Evolutionary conservation across 2,888 invertebrate species (phyloP).

Genomic region (Bombylius major): DNA sequence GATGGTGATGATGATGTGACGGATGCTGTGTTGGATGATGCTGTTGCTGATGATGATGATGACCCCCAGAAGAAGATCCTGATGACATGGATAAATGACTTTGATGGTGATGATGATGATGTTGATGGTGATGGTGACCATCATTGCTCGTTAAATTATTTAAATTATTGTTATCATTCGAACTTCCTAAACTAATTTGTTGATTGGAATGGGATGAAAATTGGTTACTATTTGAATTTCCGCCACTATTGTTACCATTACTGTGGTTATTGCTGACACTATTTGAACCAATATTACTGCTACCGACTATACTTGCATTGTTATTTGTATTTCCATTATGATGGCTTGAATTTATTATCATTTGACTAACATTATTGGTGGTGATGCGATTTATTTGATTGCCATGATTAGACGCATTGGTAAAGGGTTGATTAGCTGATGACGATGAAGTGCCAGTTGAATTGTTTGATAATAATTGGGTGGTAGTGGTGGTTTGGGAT

Average conservation of each 20-base stretch:
- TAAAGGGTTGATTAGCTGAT: conserved; percentile 13
- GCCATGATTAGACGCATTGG: conserved; percentile 24
- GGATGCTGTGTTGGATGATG: conserved; percentile 4
- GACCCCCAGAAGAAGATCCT: conserved; percentile 2
- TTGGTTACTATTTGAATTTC: conserved; percentile 7
- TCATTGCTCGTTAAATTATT: conserved; percentile 16
- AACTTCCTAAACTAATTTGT: conserved; percentile 22
- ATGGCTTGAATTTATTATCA: conserved; percentile 16
- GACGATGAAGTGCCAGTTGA: conserved; percentile 5
- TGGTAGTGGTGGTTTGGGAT: conserved; percentile 12
- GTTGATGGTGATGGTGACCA: conserved; percentile 11
- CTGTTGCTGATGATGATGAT: conserved; percentile 7
- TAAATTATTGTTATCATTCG: conserved; percentile 20
- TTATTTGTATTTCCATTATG: conserved; percentile 12
- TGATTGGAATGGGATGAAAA: conserved; percentile 21
- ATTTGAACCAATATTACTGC: neutral
- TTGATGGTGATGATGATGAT: conserved; percentile 20
- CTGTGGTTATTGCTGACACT: conserved; percentile 21
- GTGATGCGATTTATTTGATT: conserved; percentile 31
- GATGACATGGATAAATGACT: conserved; percentile 10
- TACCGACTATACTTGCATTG: conserved; percentile 14
- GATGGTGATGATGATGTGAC: conserved; percentile 2
- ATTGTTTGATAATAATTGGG: conserved; percentile 10
- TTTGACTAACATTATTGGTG: conserved; percentile 26
- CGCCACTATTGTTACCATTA: conserved; percentile 15